Evolutionary conservation across 2,888 invertebrate species (phyloP).

Genomic region (Temnothorax rugatulus): DNA sequence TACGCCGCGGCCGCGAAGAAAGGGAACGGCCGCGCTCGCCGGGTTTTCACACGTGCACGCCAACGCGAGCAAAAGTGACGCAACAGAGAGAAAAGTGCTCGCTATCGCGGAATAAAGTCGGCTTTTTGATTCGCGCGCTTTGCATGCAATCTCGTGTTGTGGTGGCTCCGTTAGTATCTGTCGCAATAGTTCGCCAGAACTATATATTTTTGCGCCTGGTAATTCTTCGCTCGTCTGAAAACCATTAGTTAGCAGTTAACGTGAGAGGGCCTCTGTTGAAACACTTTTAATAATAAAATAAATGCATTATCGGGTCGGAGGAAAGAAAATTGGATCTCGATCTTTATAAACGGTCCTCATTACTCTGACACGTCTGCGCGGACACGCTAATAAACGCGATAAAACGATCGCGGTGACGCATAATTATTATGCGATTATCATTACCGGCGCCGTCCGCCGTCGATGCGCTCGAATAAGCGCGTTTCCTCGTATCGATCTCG

Average conservation of each 20-base stretch:
- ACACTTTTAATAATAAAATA: background rate
- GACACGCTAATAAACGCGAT: background rate
- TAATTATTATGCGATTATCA: slow-evolving; percentile 17
- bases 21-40: slow-evolving; percentile 45
- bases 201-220: background rate
- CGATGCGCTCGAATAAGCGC: slow-evolving; percentile 15
- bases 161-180: background rate
- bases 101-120: slow-evolving; percentile 43
- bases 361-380: background rate
- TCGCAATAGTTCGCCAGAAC: background rate
- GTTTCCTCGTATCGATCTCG: slow-evolving; percentile 29
- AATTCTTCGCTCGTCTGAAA: slow-evolving; percentile 10
- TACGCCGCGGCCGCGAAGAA: slow-evolving; percentile 23
- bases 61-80: slow-evolving; percentile 63
- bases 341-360: background rate
- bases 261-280: background rate
- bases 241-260: background rate
- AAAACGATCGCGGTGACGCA: background rate
- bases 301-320: background rate
- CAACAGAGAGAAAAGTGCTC: slow-evolving; percentile 62
- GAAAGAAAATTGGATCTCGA: slow-evolving; percentile 6
- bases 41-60: slow-evolving; percentile 67
- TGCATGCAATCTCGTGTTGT: slow-evolving; percentile 15
- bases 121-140: slow-evolving; percentile 39
- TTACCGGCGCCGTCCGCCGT: slow-evolving; percentile 3